Evolutionary conservation across 2,888 invertebrate species (phyloP).

Genomic region (Antheraea yamamai): DNA sequence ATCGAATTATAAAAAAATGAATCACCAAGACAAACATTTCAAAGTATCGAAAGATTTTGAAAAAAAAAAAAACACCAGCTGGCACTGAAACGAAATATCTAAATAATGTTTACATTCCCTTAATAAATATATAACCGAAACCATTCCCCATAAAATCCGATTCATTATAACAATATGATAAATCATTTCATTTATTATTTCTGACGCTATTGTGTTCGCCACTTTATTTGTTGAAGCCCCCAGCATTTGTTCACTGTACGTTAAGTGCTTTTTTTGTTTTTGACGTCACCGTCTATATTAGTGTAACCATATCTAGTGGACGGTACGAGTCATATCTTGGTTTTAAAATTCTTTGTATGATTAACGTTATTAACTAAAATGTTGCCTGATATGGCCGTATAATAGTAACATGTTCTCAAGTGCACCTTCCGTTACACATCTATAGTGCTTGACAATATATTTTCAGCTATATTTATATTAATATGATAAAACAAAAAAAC

Average conservation of each 20-base stretch:
- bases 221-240: conserved; percentile 58
- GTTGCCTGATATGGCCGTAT: background rate
- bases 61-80: conserved; percentile 2
- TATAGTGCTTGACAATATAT: background rate
- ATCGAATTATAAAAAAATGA: background rate
- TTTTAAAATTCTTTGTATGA: background rate
- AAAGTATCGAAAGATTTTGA: background rate
- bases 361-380: background rate
- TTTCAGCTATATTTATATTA: background rate
- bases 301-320: background rate
- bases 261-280: conserved; percentile 38
- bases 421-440: background rate
- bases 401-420: background rate
- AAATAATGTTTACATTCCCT: conserved; percentile 14
- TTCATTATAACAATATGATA: conserved; percentile 63
- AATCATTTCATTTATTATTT: conserved; percentile 71
- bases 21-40: background rate
- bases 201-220: conserved; percentile 57
- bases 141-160: conserved; percentile 25
- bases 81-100: background rate
- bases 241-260: conserved; percentile 44
- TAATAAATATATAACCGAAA: conserved; percentile 33
- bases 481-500: too few species aligned
- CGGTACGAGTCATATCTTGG: background rate
- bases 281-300: background rate